Base-by-base conservation (phyloP, 2,797 vertebrate genomes). In the Rousettus madagascariensis region DNA sequence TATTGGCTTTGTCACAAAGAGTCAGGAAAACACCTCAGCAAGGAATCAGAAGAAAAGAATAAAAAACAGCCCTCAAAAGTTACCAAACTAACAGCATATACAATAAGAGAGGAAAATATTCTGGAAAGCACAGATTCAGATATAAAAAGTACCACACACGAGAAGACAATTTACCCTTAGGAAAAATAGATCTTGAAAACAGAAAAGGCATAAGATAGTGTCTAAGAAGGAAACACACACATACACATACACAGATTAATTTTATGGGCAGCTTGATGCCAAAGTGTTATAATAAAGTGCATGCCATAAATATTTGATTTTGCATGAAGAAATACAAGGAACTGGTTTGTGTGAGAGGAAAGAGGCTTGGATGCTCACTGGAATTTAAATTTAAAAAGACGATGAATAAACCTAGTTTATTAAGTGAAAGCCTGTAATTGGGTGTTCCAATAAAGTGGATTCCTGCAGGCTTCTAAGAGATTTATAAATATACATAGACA, bases 221-320 rank as follows among this genome's bases (percentile, higher is more conserved):
- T 55, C 78, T 92, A 82, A 72, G 61, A 90, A 94, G 82, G 19
- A 86, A 78, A 94, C 33, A 33, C 5, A 71, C 80, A 79, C 83
- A 85, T 53, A 77, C 16, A 65, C n/a, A 66, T 33, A 66, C 8
- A 66, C 16, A 30, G 26, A 46, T 61, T 74, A 55, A 46, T 43
- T 95, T 85, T 88, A 68, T 86, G 82, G 72, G 78, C 77, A 68
- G 63, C 68, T 88, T 78, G 69, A 95, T 97, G 63, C 80, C 77
- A 94, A 77, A 66, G 36, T 53, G 55, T 71, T 93, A 80, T 82
- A 94, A 92, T 66, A 65, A 90, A 92, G 33, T 75, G 2, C 53
- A 53, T 57, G 57, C 15, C 85, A 83, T 61, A 78, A 84, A 92
- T 95, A 88, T 88, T 85, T 94, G 61, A 94, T 66, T 87, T 93